Percentiles rank a stretch among this genome's conserved stretches.
Conservation (phyloP, 1,140 invertebrate species). For the Diorhabda elongata region DNA sequence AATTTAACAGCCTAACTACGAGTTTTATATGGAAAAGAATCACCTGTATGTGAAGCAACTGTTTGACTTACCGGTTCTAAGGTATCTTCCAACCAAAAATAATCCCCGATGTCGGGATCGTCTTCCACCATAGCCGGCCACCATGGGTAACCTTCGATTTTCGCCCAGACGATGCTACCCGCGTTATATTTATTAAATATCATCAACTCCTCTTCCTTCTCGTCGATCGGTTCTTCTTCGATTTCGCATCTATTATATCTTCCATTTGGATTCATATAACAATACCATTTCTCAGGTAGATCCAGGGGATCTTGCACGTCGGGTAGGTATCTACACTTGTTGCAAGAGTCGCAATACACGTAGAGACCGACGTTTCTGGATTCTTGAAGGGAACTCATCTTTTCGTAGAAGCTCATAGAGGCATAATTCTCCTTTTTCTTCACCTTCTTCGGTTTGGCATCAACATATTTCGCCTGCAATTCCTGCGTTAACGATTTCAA, state of each 20-base stretch:
- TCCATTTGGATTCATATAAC: constrained; percentile 53
- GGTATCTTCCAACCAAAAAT: constrained; percentile 54
- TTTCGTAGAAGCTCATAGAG: background rate
- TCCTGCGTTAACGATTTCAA: background rate
- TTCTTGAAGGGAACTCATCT: constrained; percentile 48
- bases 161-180: constrained; percentile 65
- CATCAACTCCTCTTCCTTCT: constrained; percentile 50
- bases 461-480: background rate
- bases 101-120: constrained; percentile 59
- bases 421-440: constrained; percentile 2
- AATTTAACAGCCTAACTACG: background rate
- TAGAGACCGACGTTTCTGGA: constrained; percentile 54
- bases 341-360: constrained; percentile 58
- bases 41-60: background rate
- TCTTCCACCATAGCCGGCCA: constrained; percentile 73
- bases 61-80: constrained; percentile 50
- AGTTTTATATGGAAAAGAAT: background rate
- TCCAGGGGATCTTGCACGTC: constrained; percentile 55
- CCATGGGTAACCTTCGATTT: constrained; percentile 60
- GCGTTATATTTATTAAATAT: constrained; percentile 55
- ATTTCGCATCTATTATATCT: constrained; percentile 46
- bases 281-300: constrained; percentile 60
- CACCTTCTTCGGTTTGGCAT: too few relatives aligned
- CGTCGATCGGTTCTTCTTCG: constrained; percentile 46
- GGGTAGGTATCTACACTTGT: constrained; percentile 56